A percentile compares a stretch with the other conserved stretches of the same genome.
phyloP scores from a whole-genome alignment of 64 coral and sea anemone species.

The Dendronephthya gigantea region DNA sequence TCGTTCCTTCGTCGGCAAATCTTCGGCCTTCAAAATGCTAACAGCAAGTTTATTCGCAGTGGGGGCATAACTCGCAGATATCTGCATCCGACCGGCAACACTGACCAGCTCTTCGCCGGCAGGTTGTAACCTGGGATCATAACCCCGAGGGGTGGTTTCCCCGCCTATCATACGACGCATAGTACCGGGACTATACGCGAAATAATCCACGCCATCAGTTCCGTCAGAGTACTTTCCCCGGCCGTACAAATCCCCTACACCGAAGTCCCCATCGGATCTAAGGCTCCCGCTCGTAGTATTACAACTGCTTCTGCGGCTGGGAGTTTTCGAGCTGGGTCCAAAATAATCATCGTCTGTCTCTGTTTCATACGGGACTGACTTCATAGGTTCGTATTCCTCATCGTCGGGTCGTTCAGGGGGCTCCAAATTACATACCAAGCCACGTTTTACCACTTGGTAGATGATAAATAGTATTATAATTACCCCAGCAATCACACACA shows the following conservation, averaged over 20 bases:
- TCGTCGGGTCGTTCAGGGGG: neutral
- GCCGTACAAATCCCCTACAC: neutral
- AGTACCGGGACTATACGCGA: neutral
- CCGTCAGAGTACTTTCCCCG: neutral
- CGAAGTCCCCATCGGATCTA: neutral
- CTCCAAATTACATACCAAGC: neutral
- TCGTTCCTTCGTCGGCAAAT: conserved; percentile 87
- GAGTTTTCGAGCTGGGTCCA: neutral
- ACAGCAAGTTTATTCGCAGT: conserved; percentile 90
- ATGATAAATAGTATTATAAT: conserved; percentile 4
- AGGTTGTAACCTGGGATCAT: neutral
- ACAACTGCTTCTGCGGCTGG: conserved; percentile 3
- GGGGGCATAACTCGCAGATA: conserved; percentile 93
- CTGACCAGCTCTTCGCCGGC: conserved; percentile 69
- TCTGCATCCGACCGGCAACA: conserved; percentile 76
- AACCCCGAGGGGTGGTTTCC: neutral
- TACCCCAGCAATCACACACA: conserved; percentile 8
- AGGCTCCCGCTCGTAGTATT: neutral
- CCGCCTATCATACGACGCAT: neutral
- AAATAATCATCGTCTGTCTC: conserved; percentile 8
- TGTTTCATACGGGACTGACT: neutral
- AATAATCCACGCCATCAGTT: neutral
- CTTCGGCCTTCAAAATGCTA: conserved; percentile 79
- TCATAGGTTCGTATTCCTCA: neutral
- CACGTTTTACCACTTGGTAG: conserved; percentile 7